A percentile compares a stretch with the other conserved stretches of the same genome.
Evolutionary conservation across 2,888 invertebrate genomes (phyloP).

Genomic region (Parascotia fuliginaria): DNA sequence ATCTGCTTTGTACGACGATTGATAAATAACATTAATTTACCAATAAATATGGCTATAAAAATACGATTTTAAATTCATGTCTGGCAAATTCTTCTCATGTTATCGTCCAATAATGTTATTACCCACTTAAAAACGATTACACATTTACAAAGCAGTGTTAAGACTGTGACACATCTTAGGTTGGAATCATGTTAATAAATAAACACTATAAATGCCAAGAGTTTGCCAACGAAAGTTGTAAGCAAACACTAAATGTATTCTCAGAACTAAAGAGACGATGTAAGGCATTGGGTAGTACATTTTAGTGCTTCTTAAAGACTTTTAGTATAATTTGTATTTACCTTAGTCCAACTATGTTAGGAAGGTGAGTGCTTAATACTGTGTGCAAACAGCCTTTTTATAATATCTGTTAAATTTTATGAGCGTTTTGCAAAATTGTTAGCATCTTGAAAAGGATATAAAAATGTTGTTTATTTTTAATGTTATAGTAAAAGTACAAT

Average conservation of each 20-base stretch:
- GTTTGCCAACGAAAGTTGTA: slow-evolving; percentile 20
- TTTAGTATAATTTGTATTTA: slow-evolving; percentile 23
- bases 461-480: too few species aligned
- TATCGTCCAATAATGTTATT: background rate
- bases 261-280: slow-evolving; percentile 13
- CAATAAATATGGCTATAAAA: too few species aligned
- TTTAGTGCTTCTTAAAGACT: slow-evolving; percentile 21
- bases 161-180: slow-evolving; percentile 23
- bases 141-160: background rate
- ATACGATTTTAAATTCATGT: background rate
- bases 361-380: background rate
- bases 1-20: too few species aligned
- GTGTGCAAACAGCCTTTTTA: background rate
- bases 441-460: background rate
- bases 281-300: slow-evolving; percentile 15
- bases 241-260: slow-evolving; percentile 23
- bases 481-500: too few species aligned
- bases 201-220: slow-evolving; percentile 12
- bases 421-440: background rate
- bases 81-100: background rate
- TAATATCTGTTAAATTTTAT: background rate
- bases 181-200: slow-evolving; percentile 22
- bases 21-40: too few species aligned
- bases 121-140: background rate
- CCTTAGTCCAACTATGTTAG: background rate